A percentile compares a stretch with the other conserved stretches of the same genome.
phyloP scores from a whole-genome alignment of 1,140 invertebrate species.

The Drosophila repleta region DNA sequence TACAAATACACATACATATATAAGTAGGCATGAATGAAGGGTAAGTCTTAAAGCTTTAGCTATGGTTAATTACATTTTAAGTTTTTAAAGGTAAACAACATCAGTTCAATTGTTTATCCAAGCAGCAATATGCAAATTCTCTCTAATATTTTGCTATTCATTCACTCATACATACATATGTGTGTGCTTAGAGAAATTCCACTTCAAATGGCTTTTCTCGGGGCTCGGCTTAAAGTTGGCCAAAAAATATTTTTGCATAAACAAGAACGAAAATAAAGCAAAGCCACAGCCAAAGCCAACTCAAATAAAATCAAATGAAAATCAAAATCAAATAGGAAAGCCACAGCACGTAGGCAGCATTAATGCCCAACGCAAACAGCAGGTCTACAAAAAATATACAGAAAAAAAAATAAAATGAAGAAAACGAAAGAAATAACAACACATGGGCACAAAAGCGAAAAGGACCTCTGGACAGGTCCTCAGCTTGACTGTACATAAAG shows the following conservation, averaged over 20 bases:
- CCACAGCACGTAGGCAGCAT: conserved; percentile 55
- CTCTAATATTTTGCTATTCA: conserved; percentile 9
- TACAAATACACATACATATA: not conserved
- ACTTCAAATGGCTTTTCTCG: conserved; percentile 27
- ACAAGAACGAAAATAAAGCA: conserved; percentile 29
- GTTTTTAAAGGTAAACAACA: conserved; percentile 16
- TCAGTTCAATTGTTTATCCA: conserved; percentile 13
- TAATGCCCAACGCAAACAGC: conserved; percentile 61
- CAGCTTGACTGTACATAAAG: conserved; percentile 13
- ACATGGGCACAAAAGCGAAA: conserved; percentile 20
- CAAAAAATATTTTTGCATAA: conserved; percentile 55
- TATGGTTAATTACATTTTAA: conserved; percentile 33
- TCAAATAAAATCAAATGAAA: conserved; percentile 42
- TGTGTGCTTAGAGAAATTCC: not conserved
- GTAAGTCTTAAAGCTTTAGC: not conserved
- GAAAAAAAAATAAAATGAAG: not conserved
- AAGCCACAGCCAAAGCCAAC: conserved; percentile 36
- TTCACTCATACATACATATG: not conserved
- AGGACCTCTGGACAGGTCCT: not conserved
- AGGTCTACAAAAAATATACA: conserved; percentile 8
- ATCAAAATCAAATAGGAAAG: conserved; percentile 22
- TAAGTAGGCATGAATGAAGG: not conserved
- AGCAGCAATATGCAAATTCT: conserved; percentile 33
- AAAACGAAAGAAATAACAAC: conserved; percentile 22
- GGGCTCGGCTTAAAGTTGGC: conserved; percentile 38